These are phyloP conservation scores for Spea hammondii DNA, from an alignment of 2,797 vertebrate genomes.

Conservation along the genomic window DNA sequence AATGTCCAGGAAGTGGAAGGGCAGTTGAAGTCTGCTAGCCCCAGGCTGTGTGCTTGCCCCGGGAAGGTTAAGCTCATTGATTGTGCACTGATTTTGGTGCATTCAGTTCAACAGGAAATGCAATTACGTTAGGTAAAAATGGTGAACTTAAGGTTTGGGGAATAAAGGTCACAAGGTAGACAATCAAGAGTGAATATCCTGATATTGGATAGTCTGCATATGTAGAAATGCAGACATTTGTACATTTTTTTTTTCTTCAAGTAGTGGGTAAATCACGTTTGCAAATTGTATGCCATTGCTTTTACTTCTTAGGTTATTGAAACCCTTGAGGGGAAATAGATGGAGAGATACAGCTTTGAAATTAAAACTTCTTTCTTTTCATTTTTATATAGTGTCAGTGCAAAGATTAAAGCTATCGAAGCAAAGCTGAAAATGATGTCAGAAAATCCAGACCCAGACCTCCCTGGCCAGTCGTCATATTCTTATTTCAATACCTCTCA, in stretches of 20 bases:
- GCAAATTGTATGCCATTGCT: background rate
- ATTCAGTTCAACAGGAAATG: slow-evolving; percentile 42
- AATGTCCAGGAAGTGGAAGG: slow-evolving; percentile 39
- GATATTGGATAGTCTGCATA: background rate
- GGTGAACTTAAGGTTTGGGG: slow-evolving; percentile 23
- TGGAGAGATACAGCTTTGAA: no score
- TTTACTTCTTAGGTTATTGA: background rate
- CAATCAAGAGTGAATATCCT: slow-evolving; percentile 7
- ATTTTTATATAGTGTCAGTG: slow-evolving; percentile 75
- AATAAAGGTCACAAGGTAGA: slow-evolving; percentile 6
- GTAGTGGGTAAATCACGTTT: background rate
- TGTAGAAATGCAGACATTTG: background rate
- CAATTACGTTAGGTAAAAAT: slow-evolving; percentile 15
- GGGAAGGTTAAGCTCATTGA: slow-evolving; percentile 45
- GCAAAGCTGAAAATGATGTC: slow-evolving; percentile 99
- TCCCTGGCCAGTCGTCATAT: slow-evolving; percentile 83
- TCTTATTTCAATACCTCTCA: slow-evolving; percentile 92
- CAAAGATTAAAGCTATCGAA: slow-evolving; percentile 96
- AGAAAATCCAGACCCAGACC: slow-evolving; percentile 89
- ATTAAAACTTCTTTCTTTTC: background rate
- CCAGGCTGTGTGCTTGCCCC: slow-evolving; percentile 19
- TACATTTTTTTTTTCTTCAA: background rate
- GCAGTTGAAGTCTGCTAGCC: slow-evolving; percentile 37
- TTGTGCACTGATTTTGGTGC: slow-evolving; percentile 38
- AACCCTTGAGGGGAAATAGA: no score